Conservation (phyloP, 2,797 vertebrate genomes). For the Limnodromus scolopaceus region DNA sequence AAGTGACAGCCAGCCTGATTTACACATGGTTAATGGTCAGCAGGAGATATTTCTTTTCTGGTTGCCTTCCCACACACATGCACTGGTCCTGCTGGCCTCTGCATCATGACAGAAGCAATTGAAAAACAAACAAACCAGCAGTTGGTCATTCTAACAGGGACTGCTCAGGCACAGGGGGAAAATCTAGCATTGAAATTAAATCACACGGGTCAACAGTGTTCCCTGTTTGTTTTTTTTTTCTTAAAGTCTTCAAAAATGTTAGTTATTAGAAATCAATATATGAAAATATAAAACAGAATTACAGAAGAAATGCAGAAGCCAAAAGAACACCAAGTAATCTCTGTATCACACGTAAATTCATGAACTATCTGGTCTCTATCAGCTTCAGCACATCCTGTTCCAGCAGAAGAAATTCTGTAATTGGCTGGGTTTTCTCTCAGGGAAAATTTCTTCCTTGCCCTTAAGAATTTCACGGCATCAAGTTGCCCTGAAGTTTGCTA, state of each 20-base stretch:
- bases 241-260: not conserved
- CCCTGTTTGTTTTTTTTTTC: not conserved
- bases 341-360: not conserved
- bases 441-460: not conserved
- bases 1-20: not conserved
- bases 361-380: not conserved
- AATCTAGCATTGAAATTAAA: not conserved
- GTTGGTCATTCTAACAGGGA: not conserved
- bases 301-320: not conserved
- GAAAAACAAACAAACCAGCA: not conserved
- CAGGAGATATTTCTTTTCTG: not conserved
- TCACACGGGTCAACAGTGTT: not conserved
- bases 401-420: conserved; percentile 32
- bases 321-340: not conserved
- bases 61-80: not conserved
- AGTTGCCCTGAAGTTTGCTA: not conserved
- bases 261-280: not conserved
- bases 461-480: not conserved
- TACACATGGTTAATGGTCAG: not conserved
- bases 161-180: not conserved
- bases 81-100: not conserved
- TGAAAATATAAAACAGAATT: not conserved
- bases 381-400: not conserved
- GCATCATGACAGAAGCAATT: not conserved
- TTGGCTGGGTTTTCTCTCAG: not conserved